Evolutionary conservation across 2,888 invertebrate species (phyloP).

Genomic region (Eudasyphora cyanicolor): DNA sequence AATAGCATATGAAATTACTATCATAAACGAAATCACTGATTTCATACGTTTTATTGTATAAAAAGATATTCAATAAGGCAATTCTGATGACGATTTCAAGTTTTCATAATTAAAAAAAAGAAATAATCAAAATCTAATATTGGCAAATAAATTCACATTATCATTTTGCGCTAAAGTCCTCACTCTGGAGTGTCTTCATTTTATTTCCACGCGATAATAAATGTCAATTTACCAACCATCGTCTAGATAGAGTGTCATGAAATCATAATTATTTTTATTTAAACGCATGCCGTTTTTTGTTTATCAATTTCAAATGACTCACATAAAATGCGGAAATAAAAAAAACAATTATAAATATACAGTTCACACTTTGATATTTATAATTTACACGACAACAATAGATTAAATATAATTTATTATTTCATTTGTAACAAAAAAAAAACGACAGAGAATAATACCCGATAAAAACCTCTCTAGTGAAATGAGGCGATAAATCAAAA

Average conservation of each 20-base stretch:
- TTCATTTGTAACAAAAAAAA: slow-evolving; percentile 16
- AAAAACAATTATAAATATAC: neutral
- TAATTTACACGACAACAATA: slow-evolving; percentile 17
- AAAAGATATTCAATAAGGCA: too few species aligned
- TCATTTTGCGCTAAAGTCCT: too few species aligned
- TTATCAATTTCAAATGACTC: slow-evolving; percentile 51
- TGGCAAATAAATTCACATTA: too few species aligned
- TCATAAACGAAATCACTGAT: too few species aligned
- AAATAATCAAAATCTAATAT: too few species aligned
- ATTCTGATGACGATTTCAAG: too few species aligned
- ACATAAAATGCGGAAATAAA: slow-evolving; percentile 42
- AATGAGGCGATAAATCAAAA: neutral
- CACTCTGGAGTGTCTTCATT: too few species aligned
- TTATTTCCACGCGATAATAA: neutral
- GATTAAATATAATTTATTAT: slow-evolving; percentile 18
- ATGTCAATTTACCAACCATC: neutral
- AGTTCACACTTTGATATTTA: neutral
- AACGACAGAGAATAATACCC: neutral
- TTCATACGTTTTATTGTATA: too few species aligned
- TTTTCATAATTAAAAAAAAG: too few species aligned
- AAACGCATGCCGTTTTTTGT: slow-evolving; percentile 1
- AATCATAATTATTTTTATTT: neutral
- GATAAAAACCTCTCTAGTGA: neutral
- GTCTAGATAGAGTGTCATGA: slow-evolving; percentile 39
- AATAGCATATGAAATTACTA: too few species aligned